Percentiles rank a stretch among this genome's conserved stretches.
These are phyloP conservation scores for Agrochola macilenta DNA, from an alignment of 2,888 invertebrate genomes.

Conservation along the genomic window DNA sequence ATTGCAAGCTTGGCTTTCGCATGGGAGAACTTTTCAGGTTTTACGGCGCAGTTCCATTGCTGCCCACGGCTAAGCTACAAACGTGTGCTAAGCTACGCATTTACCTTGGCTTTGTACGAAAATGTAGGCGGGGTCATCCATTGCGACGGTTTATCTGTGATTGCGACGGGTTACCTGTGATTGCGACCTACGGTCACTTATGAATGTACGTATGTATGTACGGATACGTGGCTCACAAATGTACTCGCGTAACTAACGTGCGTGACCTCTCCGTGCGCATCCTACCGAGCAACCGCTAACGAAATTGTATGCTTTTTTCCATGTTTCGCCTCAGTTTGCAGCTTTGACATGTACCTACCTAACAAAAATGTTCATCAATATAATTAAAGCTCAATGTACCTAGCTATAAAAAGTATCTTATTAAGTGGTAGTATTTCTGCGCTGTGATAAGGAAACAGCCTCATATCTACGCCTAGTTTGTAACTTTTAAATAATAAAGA, in stretches of 20 bases:
- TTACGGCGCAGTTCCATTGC: not conserved
- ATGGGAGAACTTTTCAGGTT: too few species aligned
- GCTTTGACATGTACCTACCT: not conserved
- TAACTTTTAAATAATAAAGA: conserved; percentile 54
- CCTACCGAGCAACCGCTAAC: not conserved
- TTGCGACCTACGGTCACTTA: too few species aligned
- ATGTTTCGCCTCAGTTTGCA: not conserved
- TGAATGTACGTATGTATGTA: not conserved
- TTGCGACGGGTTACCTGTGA: too few species aligned
- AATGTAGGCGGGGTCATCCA: too few species aligned
- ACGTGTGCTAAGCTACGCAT: not conserved
- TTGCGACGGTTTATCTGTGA: not conserved
- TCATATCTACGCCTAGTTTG: conserved; percentile 23
- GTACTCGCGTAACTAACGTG: too few species aligned
- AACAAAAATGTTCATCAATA: not conserved
- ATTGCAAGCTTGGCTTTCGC: not conserved
- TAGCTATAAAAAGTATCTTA: conserved; percentile 33
- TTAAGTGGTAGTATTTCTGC: conserved; percentile 22
- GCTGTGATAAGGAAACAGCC: conserved; percentile 42
- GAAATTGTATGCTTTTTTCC: not conserved
- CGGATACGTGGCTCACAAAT: not conserved
- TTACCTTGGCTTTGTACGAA: not conserved
- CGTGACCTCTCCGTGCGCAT: not conserved
- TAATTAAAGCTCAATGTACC: conserved; percentile 2
- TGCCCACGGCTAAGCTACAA: not conserved